Percentiles rank a stretch among this genome's conserved stretches.
Conservation (phyloP, 2,797 vertebrate genomes). For the Pipistrellus pygmaeus region DNA sequence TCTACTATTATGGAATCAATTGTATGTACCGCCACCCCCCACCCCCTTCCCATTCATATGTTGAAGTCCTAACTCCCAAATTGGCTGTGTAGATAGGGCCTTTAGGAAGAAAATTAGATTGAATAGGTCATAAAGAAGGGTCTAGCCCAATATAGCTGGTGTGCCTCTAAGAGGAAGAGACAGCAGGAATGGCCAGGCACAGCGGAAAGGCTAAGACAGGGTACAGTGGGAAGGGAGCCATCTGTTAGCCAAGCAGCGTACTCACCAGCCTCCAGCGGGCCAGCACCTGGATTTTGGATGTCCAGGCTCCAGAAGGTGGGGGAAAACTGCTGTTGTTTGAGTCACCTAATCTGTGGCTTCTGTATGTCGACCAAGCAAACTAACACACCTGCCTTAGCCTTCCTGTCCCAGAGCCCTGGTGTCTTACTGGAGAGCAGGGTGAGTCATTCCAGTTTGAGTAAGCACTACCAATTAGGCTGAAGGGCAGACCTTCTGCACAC, state of each 20-base stretch:
- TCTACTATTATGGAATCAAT: neutral
- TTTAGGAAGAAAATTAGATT: neutral
- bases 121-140: neutral
- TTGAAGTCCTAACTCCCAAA: neutral
- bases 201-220: neutral
- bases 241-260: neutral
- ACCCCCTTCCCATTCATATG: neutral
- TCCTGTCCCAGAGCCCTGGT: neutral
- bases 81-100: neutral
- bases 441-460: neutral
- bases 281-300: neutral
- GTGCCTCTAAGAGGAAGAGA: neutral
- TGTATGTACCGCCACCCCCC: too few species aligned
- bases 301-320: neutral
- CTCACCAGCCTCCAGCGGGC: neutral
- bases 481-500: neutral
- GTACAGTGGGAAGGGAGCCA: fast-evolving
- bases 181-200: neutral
- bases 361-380: neutral
- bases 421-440: neutral
- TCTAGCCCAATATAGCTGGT: neutral
- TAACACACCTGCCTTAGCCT: neutral
- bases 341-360: neutral
- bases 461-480: neutral
- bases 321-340: neutral